Percentiles rank a stretch among this genome's conserved stretches.
Conservation (phyloP, 35 echinoderm and acorn worm species). For the Apostichopus japonicus region DNA sequence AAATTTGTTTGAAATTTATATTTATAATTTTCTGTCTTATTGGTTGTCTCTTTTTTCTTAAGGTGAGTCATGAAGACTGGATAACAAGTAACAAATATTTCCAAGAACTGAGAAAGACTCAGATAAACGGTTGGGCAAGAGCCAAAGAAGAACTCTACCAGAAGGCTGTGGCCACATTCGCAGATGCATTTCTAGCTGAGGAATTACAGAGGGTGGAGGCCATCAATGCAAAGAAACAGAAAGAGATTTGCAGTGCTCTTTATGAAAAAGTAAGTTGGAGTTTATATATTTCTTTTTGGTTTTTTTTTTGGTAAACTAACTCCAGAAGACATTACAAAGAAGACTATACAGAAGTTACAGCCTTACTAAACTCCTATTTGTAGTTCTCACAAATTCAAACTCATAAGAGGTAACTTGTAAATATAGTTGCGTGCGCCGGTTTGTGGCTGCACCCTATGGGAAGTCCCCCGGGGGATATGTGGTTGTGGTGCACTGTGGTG, state of each 20-base stretch:
- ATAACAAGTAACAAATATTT: constrained; percentile 66
- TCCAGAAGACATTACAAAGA: no score
- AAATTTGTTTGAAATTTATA: no score
- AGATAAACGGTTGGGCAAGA: constrained; percentile 81
- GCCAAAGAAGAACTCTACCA: constrained; percentile 86
- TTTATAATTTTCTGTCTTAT: not conserved
- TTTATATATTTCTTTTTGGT: no score
- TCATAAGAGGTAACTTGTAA: no score
- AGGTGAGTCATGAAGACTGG: constrained; percentile 95
- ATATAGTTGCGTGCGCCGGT: no score
- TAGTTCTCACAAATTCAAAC: no score
- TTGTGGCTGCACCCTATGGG: no score
- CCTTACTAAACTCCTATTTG: no score
- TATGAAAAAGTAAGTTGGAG: constrained; percentile 62
- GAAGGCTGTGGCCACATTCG: constrained; percentile 81
- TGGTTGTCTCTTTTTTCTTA: not conserved
- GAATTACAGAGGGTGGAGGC: constrained; percentile 71
- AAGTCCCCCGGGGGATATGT: no score
- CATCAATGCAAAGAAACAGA: constrained; percentile 78
- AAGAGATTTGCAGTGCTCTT: constrained; percentile 74
- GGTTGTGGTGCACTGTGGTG: no score
- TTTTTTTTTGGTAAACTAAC: no score
- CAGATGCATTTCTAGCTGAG: constrained; percentile 83
- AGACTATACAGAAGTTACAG: no score
- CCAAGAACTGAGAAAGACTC: constrained; percentile 66